These are phyloP conservation scores for Formicarius rufipectus DNA, from an alignment of 2,113 vertebrate genomes.

Conservation along the genomic window DNA sequence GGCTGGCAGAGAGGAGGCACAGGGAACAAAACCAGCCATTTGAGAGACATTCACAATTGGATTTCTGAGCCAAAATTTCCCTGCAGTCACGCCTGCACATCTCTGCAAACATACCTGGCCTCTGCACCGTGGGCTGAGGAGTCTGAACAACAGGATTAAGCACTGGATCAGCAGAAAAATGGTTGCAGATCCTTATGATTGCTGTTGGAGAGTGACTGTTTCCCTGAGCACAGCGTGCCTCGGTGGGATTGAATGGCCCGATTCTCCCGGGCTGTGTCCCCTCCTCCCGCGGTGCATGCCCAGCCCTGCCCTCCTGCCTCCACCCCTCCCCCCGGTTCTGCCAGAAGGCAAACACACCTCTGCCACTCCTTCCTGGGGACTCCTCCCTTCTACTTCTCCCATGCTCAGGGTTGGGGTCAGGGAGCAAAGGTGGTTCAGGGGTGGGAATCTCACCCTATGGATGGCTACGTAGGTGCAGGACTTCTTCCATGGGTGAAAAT, in stretches of 20 bases:
- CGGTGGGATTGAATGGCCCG: conserved; percentile 51
- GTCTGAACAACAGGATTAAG: not conserved
- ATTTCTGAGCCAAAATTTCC: not conserved
- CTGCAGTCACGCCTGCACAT: not conserved
- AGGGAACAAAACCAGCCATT: not conserved
- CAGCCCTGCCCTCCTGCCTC: conserved; percentile 14
- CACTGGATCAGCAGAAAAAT: not conserved
- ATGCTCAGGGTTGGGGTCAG: not conserved
- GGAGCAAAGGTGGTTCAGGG: not conserved
- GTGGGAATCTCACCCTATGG: not conserved
- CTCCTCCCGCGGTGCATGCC: not conserved
- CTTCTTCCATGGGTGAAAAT: not conserved
- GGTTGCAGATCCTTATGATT: not conserved
- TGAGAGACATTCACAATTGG: not conserved
- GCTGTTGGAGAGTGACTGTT: not conserved
- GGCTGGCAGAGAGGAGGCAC: not conserved
- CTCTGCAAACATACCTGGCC: not conserved
- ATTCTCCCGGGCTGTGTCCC: conserved; percentile 6
- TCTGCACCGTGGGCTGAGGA: not conserved
- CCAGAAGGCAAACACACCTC: not conserved
- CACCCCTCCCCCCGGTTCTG: not conserved
- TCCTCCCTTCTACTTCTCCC: not conserved
- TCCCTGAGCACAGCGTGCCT: conserved; percentile 4
- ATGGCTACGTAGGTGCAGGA: not conserved
- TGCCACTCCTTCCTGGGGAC: not conserved